A percentile compares a stretch with the other conserved stretches of the same genome.
Conservation (phyloP, 2,888 invertebrate genomes). For the Xestoiulus laeticollis region DNA sequence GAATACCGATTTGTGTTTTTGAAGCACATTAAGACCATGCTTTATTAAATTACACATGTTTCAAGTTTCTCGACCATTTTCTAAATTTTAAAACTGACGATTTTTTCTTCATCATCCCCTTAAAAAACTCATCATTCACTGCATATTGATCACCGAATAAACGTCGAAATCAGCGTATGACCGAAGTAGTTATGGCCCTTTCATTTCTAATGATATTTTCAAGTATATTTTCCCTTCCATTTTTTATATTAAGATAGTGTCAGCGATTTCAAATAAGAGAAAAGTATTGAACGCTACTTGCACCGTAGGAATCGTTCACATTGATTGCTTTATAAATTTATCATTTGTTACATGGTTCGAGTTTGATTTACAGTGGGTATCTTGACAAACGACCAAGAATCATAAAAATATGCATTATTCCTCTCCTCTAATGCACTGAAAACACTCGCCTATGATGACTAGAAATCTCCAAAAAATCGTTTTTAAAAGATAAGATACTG, state of each 20-base stretch:
- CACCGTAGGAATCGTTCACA: neutral
- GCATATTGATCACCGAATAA: neutral
- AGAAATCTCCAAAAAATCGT: neutral
- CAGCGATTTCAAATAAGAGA: neutral
- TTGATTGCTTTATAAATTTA: constrained; percentile 43
- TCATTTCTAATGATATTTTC: neutral
- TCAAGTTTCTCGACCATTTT: too few species aligned
- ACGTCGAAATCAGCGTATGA: neutral
- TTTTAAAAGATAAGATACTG: neutral
- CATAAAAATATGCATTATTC: constrained; percentile 41
- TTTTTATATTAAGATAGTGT: neutral
- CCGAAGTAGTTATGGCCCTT: neutral
- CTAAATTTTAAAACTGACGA: too few species aligned
- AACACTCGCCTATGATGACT: neutral
- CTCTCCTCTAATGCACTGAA: neutral
- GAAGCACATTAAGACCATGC: too few species aligned
- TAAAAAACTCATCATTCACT: too few species aligned
- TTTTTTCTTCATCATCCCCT: too few species aligned
- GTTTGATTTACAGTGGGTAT: constrained; percentile 33
- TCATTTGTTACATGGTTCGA: constrained; percentile 35
- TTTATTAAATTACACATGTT: too few species aligned
- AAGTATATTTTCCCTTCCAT: constrained; percentile 23
- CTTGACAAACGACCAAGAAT: constrained; percentile 12
- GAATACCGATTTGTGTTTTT: too few species aligned
- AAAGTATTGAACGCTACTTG: neutral